A percentile compares a stretch with the other conserved stretches of the same genome.
Evolutionary conservation across 1,140 invertebrate genomes (phyloP).

Genomic region (Aporrectodea caliginosa): DNA sequence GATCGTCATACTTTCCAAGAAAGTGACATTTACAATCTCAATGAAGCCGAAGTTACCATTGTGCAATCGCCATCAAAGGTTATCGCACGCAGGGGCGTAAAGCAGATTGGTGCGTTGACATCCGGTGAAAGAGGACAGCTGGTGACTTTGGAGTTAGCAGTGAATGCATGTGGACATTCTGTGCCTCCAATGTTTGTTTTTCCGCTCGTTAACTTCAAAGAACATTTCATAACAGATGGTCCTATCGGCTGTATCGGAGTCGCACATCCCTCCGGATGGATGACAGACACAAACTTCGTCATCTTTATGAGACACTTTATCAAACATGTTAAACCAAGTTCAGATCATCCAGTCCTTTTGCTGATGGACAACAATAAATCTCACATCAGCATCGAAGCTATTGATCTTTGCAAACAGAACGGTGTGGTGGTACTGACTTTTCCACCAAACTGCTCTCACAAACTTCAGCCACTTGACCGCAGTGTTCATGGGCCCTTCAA

Average conservation of each 20-base stretch:
- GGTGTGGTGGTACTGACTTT: conserved; percentile 36
- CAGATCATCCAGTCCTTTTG: conserved; percentile 32
- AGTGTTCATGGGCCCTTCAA: conserved; percentile 56
- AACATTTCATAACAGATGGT: conserved; percentile 54
- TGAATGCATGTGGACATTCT: conserved; percentile 40
- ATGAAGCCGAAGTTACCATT: conserved; percentile 58
- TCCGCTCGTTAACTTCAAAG: conserved; percentile 40
- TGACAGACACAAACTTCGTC: conserved; percentile 55
- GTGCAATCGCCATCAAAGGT: conserved; percentile 56
- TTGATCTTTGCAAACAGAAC: conserved; percentile 22
- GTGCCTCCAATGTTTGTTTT: conserved; percentile 47
- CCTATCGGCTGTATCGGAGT: conserved; percentile 51
- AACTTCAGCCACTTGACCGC: conserved; percentile 58
- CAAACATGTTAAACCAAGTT: conserved; percentile 41
- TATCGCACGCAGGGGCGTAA: conserved; percentile 49
- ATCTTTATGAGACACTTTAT: conserved; percentile 56
- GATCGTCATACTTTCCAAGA: conserved; percentile 38
- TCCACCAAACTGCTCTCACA: conserved; percentile 45
- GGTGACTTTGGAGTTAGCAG: conserved; percentile 36
- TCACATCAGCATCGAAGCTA: conserved; percentile 6
- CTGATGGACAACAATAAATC: conserved; percentile 26
- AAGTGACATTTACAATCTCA: conserved; percentile 55
- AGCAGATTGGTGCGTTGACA: conserved; percentile 54
- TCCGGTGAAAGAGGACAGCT: conserved; percentile 54
- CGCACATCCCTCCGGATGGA: conserved; percentile 56